phyloP scores from a whole-genome alignment of 2,113 vertebrate genomes.

The Etia nguti region DNA sequence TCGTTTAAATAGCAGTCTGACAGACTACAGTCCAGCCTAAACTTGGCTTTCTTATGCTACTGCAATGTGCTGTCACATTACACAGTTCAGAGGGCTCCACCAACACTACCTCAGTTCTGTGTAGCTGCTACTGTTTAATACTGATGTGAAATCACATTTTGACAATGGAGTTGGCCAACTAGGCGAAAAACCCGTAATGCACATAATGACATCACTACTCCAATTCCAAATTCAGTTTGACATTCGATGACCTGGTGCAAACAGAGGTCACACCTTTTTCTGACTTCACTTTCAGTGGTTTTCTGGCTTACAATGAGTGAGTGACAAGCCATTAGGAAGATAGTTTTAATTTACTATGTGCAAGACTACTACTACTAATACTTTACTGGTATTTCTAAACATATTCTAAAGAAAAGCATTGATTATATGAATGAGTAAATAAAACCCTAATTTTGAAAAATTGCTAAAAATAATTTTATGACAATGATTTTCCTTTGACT shows the following conservation, averaged over 20 bases:
- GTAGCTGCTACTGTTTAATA: not conserved
- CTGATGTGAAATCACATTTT: not conserved
- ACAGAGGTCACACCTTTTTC: not conserved
- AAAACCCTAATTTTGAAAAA: not conserved
- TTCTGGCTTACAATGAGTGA: not conserved
- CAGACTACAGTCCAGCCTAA: not conserved
- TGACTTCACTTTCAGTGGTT: not conserved
- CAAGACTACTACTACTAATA: not conserved
- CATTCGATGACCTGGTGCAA: not conserved
- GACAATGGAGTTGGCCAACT: not conserved
- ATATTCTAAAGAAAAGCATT: not conserved
- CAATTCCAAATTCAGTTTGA: not conserved
- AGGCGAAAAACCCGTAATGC: not conserved
- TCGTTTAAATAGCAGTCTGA: not conserved
- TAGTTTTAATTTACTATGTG: too few relatives aligned
- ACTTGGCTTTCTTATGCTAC: not conserved
- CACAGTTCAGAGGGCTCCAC: not conserved
- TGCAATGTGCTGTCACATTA: not conserved
- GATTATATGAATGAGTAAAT: too few relatives aligned
- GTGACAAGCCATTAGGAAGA: not conserved
- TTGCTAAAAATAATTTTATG: not conserved
- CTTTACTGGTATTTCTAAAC: not conserved
- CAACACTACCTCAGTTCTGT: not conserved
- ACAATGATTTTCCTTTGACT: not conserved
- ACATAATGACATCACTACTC: not conserved